Percentiles rank a stretch among this genome's conserved stretches.
Evolutionary conservation across 2,888 invertebrate genomes (phyloP).

Genomic region (Noctua fimbriata): DNA sequence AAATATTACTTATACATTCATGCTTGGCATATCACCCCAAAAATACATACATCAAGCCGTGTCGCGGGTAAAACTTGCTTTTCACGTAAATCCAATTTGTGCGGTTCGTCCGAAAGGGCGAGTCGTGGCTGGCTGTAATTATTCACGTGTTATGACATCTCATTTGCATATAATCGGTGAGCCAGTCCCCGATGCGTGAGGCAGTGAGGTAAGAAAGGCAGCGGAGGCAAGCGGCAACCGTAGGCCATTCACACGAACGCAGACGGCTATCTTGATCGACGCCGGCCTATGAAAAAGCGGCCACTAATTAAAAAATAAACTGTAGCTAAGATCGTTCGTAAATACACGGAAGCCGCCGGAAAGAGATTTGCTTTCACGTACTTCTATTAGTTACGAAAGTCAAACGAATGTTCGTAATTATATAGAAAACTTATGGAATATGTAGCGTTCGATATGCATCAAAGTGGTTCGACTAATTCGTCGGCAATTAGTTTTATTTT

Average conservation of each 20-base stretch:
- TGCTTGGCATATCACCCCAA: slow-evolving; percentile 67
- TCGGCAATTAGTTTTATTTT: slow-evolving; percentile 37
- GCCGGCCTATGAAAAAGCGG: slow-evolving; percentile 89
- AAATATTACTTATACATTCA: slow-evolving; percentile 63
- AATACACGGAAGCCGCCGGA: slow-evolving; percentile 83
- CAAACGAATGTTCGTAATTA: slow-evolving; percentile 61
- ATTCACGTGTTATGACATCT: slow-evolving; percentile 90
- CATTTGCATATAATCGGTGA: slow-evolving; percentile 90
- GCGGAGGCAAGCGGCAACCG: slow-evolving; percentile 84
- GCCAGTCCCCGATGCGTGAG: slow-evolving; percentile 87
- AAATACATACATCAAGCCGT: slow-evolving; percentile 80
- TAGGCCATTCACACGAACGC: slow-evolving; percentile 89
- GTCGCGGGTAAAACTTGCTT: slow-evolving; percentile 84
- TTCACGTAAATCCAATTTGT: slow-evolving; percentile 90
- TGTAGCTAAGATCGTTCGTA: slow-evolving; percentile 84
- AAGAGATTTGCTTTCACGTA: slow-evolving; percentile 80
- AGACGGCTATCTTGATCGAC: slow-evolving; percentile 86
- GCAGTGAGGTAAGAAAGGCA: slow-evolving; percentile 86
- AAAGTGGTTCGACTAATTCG: slow-evolving; percentile 36
- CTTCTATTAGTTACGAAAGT: slow-evolving; percentile 70
- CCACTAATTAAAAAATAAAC: slow-evolving; percentile 90
- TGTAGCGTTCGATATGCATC: slow-evolving; percentile 43
- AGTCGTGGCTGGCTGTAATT: slow-evolving; percentile 88
- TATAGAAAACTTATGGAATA: slow-evolving; percentile 52
- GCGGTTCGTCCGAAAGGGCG: slow-evolving; percentile 87